Evolutionary conservation across 2,888 invertebrate genomes (phyloP), one percentile per base, ranked within the genome.

Genomic region (Spilosoma lubricipeda): DNA sequence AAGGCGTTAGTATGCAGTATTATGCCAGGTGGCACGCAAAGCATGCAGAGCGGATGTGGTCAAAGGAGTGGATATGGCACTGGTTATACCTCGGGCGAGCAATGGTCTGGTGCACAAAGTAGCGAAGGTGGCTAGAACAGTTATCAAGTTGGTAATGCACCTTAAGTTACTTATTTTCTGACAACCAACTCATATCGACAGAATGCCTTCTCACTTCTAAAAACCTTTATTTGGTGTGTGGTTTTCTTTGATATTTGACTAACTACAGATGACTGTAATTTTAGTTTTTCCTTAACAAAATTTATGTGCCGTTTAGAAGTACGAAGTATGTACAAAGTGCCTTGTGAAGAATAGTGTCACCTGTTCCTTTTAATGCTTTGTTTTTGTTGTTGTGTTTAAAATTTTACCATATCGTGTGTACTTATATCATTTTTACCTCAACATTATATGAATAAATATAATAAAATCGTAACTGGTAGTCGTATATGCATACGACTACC

Each of bases 81-180:
- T 72, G 52, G 59, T 42, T 30, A 42, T 72, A 52, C 59, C 69
- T 39, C 8, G 7, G 67, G 73, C 66, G 76, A 78, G 15, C 63
- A 59, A 39, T 59, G 45, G 27, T 15, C 11, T 5, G 20, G 7
- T 9, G 70, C 70, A 20, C 68, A 69, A 30, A 77, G 70, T 15
- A 59, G 71, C 8, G 79, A 82, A 42, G 75, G 77, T 11, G 77
- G 73, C 1, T 73, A 77, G 33, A 72, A 70, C n/a, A 68, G 69
- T 27, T 74, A 75, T 48, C 71, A 74, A 70, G 59, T 39, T 39
- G 45, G 45, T 45, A 18, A 15, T 15, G 18, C 15, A 45, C 15
- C 15, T 4, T 18, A 45, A 52, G 20, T 52, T 52, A 8, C 8
- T 20, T 23, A 23, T 52, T 52, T 52, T 52, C 23, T 52, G 20